Percentiles rank a stretch among this genome's conserved stretches.
phyloP scores from a whole-genome alignment of 2,797 vertebrate genomes.

The Pteropus rufus region DNA sequence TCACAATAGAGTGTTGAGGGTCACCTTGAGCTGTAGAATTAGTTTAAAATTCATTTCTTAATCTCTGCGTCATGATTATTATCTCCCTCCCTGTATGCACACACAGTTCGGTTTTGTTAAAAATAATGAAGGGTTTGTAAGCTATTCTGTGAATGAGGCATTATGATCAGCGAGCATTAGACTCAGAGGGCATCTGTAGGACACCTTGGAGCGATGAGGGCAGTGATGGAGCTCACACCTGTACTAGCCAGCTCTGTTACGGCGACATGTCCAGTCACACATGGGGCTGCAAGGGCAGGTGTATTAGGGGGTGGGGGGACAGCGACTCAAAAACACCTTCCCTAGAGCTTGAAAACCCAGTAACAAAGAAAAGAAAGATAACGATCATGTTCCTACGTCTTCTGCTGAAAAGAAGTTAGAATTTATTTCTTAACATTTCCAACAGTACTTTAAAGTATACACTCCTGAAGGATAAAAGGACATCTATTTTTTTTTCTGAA shows the following conservation, averaged over 20 bases:
- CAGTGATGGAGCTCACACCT: fast-evolving
- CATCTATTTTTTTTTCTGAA: not conserved
- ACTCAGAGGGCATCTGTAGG: too few species aligned
- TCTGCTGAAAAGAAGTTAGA: not conserved
- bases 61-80: not conserved
- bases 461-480: constrained; percentile 27
- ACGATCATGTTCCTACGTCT: not conserved
- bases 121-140: not conserved
- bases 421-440: not conserved
- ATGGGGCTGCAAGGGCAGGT: fast-evolving
- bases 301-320: fast-evolving
- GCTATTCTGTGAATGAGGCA: not conserved
- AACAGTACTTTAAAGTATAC: not conserved
- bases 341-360: not conserved
- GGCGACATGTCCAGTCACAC: not conserved
- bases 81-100: not conserved
- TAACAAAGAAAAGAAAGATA: not conserved
- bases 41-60: not conserved
- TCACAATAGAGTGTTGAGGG: not conserved
- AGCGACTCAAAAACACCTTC: not conserved
- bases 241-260: not conserved
- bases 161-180: not conserved
- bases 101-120: not conserved
- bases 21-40: not conserved
- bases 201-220: fast-evolving